Evolutionary conservation across 2,113 vertebrate species (phyloP), one percentile per base, ranked within the genome.

Genomic region (Chaetodon trifascialis): DNA sequence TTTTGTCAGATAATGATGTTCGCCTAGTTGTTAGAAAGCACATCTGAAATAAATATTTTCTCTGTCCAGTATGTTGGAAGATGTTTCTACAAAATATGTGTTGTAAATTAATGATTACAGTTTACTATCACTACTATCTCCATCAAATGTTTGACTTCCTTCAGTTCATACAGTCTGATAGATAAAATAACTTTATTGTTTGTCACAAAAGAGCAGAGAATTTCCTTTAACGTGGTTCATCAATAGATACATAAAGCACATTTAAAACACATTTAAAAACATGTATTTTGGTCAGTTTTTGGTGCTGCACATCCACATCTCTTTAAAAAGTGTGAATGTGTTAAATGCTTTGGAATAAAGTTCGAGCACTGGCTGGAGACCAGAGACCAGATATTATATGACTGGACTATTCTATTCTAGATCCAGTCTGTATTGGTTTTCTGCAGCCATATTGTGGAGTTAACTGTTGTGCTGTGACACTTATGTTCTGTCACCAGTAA

Each of bases 1-100:
- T 34, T 46, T 36, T 72, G 69, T 72, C 51, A 73, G 12, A 23
- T 30, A 59, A 51, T 34, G 44, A 52, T 60, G 62, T 47, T 70
- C 40, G 40, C 36, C 58, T 1, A 7, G n/a, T 12, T 40, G 17
- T 58, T 46, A 16, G 36, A 65, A 51, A 56, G 15, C 4, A 4
- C 16, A 6, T 58, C 14, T 58, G 55, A 30, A 16, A 58, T 16
- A 34, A 16, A 0, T 2, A n/a, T 40, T 10, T 21, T 9, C 25
- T 12, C 14, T 30, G 30, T 16, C 34, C 40, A 30, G 16, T 21
- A 58, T 52, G 17, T 38, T 38, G 10, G 36, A 34, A 51, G 11
- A 69, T 15, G 47, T 7, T 52, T 21, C 17, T 69, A 52, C 19
- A 30, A 30, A 30, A 30, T 30, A 30, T 3, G 30, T 30, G 30